Evolutionary conservation across 2,888 invertebrate species (phyloP), one percentile per base, ranked within the genome.

Genomic region (Drosophila diplacantha): DNA sequence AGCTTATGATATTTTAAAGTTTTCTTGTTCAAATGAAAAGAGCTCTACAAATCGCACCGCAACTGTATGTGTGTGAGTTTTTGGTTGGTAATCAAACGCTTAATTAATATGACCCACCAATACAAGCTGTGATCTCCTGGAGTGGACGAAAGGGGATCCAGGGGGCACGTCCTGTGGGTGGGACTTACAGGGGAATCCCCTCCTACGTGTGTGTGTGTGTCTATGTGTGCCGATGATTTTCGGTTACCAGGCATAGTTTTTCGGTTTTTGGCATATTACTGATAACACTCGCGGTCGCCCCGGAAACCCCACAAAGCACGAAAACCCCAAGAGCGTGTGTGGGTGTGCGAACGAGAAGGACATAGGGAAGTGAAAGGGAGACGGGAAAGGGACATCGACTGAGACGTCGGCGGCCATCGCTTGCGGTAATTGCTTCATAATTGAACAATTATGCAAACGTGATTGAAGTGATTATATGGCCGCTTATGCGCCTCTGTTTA

Each of bases 381-480:
- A 24, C 7, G 29, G 26, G 26, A 26, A 46, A 46, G 54, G 14
- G 53, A 64, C 29, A 20, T 22, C 32, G 35, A 47, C 34, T 29
- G 54, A 64, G 55, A 43, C 32, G 32, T 32, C 41, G 41, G 26
- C 29, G 47, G 54, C 50, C 54, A 73, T 63, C 73, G 61, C 70
- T 75, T 70, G 62, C 75, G 65, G 73, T 79, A 79, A 79, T 79
- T 79, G 79, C 79, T 69, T 78, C 79, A 83, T 79, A 79, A 79
- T 79, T 79, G 83, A 79, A 83, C 79, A 79, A 79, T 83, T 83
- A 83, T 83, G 83, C 81, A 81, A 81, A 79, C 83, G 72, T 79
- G 83, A 83, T 83, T 78, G 81, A 83, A 78, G 78, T 81, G 78
- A 78, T 78, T 78, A 78, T 81, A 73, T 73, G 73, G 61, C 67